Evolutionary conservation across 2,888 invertebrate genomes (phyloP).

Genomic region (Spodoptera exigua): DNA sequence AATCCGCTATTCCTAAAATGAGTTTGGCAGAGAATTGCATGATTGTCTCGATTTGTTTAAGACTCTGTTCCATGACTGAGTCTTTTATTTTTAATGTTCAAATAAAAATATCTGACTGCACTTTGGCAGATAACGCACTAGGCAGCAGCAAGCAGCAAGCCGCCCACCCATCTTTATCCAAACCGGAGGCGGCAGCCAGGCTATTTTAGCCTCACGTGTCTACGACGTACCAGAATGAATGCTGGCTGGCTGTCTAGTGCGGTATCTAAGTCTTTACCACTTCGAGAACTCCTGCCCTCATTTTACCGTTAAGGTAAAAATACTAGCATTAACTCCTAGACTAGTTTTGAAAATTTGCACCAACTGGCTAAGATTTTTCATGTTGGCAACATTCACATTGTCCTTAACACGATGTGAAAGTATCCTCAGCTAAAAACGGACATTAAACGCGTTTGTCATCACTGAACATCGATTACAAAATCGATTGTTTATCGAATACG

Average conservation of each 20-base stretch:
- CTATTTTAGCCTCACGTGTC: conserved; percentile 50
- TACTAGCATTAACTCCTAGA: conserved; percentile 54
- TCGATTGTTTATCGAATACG: conserved; percentile 23
- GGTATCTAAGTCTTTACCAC: conserved; percentile 54
- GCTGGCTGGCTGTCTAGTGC: conserved; percentile 52
- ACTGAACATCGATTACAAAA: conserved; percentile 36
- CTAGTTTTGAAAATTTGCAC: conserved; percentile 55
- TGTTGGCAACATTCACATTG: conserved; percentile 47
- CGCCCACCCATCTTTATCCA: conserved; percentile 51
- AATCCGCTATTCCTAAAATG: conserved; percentile 43
- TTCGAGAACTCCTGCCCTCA: conserved; percentile 52
- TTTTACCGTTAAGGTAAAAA: conserved; percentile 53
- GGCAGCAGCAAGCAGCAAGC: conserved; percentile 55
- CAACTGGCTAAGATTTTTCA: conserved; percentile 37
- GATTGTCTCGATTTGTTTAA: conserved; percentile 23
- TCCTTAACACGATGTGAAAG: conserved; percentile 11
- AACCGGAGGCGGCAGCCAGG: conserved; percentile 55
- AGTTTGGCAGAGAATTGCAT: conserved; percentile 52
- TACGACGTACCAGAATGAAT: conserved; percentile 48
- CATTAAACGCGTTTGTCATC: conserved; percentile 20
- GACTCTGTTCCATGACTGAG: background rate
- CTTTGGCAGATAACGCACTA: conserved; percentile 55
- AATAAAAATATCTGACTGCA: conserved; percentile 55
- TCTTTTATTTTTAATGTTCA: conserved; percentile 41
- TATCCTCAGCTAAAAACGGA: conserved; percentile 44